Percentiles rank a stretch among this genome's conserved stretches.
Conservation (phyloP, 2,113 vertebrate species). For the Stegostoma tigrinum region DNA sequence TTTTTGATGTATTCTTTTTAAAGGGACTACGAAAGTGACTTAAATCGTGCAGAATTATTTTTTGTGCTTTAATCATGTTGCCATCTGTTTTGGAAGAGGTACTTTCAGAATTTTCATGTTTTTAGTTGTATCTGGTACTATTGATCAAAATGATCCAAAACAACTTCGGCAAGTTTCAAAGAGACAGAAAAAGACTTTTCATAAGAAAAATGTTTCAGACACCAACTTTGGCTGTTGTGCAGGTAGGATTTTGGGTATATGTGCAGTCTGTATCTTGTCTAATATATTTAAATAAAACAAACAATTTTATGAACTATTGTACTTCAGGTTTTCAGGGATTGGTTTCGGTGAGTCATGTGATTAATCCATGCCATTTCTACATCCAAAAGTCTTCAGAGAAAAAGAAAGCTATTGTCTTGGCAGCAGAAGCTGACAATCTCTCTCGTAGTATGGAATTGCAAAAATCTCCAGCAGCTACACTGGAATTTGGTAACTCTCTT, state of each 20-base stretch:
- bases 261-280: too few species aligned
- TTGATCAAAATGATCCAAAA: conserved; percentile 16
- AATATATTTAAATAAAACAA: too few species aligned
- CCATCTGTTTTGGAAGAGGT: not conserved
- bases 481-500: conserved; percentile 66
- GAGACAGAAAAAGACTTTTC: not conserved
- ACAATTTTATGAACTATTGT: conserved; percentile 27
- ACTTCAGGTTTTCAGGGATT: conserved; percentile 53
- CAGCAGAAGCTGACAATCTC: conserved; percentile 57
- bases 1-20: not conserved
- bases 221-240: not conserved
- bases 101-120: not conserved
- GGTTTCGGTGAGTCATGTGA: conserved; percentile 70
- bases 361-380: conserved; percentile 82
- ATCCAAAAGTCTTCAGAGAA: conserved; percentile 63
- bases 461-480: conserved; percentile 54
- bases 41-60: not conserved
- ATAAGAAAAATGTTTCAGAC: conserved; percentile 15
- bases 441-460: conserved; percentile 49
- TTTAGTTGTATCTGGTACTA: not conserved
- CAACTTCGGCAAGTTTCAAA: not conserved
- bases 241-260: not conserved
- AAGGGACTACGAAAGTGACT: not conserved
- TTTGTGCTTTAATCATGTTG: not conserved
- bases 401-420: conserved; percentile 53